phyloP scores from a whole-genome alignment of 2,888 invertebrate genomes.

The Epirrita christyi region DNA sequence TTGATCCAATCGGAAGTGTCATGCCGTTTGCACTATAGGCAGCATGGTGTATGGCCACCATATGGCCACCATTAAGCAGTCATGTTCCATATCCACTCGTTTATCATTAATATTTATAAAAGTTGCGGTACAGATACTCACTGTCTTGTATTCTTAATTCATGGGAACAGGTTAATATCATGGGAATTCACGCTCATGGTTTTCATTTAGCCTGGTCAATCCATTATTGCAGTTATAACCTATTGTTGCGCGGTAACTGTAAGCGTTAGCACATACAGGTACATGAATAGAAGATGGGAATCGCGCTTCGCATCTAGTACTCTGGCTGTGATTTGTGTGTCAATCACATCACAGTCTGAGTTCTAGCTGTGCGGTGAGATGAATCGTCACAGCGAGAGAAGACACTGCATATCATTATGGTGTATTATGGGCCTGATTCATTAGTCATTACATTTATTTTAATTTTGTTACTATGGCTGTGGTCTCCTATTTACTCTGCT shows the following conservation, averaged over 20 bases:
- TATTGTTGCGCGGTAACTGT: constrained; percentile 16
- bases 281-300: constrained; percentile 30
- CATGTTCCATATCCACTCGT: too few species aligned
- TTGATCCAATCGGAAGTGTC: too few species aligned
- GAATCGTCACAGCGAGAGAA: constrained; percentile 35
- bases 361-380: constrained; percentile 91
- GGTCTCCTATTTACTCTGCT: too few species aligned
- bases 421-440: constrained; percentile 24
- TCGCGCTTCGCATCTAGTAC: constrained; percentile 86
- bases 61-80: too few species aligned
- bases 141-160: too few species aligned
- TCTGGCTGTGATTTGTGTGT: constrained; percentile 93
- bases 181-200: constrained; percentile 6
- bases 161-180: not conserved
- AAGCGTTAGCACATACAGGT: constrained; percentile 29
- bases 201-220: not conserved
- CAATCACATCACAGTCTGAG: constrained; percentile 97
- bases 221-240: not conserved
- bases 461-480: not conserved
- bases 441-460: not conserved
- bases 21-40: too few species aligned
- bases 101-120: too few species aligned
- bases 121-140: too few species aligned
- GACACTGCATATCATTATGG: constrained; percentile 35
- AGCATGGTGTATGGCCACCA: too few species aligned